Conservation (phyloP, 2,888 invertebrate species). For the Bimastos eiseni region DNA sequence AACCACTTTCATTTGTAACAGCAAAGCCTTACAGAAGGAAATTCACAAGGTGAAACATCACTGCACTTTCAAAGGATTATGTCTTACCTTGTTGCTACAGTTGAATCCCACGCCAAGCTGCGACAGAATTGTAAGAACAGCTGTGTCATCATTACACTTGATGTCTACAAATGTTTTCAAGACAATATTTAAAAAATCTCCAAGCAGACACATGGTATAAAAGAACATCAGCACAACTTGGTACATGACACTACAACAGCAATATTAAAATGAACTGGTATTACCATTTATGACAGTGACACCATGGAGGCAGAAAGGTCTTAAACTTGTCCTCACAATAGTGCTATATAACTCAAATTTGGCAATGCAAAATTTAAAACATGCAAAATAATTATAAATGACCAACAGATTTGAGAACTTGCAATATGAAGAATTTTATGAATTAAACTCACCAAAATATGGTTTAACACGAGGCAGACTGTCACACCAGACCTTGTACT, state of each 20-base stretch:
- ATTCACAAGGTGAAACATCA: neutral
- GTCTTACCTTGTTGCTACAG: conserved; percentile 84
- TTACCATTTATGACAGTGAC: neutral
- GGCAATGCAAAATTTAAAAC: neutral
- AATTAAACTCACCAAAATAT: conserved; percentile 78
- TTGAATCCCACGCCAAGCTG: conserved; percentile 89
- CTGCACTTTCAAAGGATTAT: neutral
- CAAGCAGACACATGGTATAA: neutral
- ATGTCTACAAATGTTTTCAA: conserved; percentile 70
- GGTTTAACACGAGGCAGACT: conserved; percentile 85
- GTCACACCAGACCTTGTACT: conserved; percentile 80
- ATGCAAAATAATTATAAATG: neutral
- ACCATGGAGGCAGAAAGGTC: neutral
- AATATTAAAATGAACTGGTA: neutral
- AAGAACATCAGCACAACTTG: neutral
- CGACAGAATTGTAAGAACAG: conserved; percentile 78
- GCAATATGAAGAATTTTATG: neutral
- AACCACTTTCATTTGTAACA: neutral
- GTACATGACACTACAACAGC: neutral
- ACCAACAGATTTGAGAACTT: no score
- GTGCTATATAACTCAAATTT: neutral
- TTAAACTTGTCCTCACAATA: no score
- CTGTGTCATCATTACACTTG: conserved; percentile 89
- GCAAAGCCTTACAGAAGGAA: neutral
- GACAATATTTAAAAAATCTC: neutral